Evolutionary conservation across 2,113 vertebrate species (phyloP).

Genomic region (Cyanoderma ruficeps): DNA sequence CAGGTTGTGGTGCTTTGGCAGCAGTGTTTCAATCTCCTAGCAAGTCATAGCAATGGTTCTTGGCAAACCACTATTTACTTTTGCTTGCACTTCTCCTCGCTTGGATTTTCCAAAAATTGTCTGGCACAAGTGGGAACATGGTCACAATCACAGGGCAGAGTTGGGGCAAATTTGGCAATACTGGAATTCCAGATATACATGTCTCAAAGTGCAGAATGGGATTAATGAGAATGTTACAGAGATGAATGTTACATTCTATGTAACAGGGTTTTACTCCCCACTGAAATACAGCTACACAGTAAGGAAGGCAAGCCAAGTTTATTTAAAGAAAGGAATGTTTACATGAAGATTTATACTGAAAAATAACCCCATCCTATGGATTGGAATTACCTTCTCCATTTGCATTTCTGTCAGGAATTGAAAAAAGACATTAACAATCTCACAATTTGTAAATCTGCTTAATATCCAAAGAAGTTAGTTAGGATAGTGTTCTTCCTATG

Average conservation of each 20-base stretch:
- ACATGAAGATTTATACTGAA: background rate
- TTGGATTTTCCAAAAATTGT: background rate
- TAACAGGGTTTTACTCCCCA: background rate
- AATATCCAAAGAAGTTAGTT: background rate
- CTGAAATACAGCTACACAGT: background rate
- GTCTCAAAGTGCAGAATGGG: accelerated
- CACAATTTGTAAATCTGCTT: background rate
- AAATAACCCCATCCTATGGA: background rate
- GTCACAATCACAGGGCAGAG: background rate
- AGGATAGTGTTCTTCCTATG: background rate
- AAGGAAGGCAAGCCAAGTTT: background rate
- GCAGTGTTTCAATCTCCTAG: background rate
- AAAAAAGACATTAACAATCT: background rate
- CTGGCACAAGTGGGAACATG: background rate
- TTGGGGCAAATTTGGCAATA: background rate
- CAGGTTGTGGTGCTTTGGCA: background rate
- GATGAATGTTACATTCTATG: background rate
- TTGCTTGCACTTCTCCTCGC: background rate
- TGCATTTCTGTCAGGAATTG: background rate
- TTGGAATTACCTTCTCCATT: background rate
- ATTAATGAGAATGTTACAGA: background rate
- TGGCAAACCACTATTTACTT: background rate
- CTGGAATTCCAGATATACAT: background rate
- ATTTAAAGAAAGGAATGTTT: background rate
- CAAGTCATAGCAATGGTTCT: background rate